phyloP scores from a whole-genome alignment of 1,140 invertebrate species.

The Sesamia nonagrioides region DNA sequence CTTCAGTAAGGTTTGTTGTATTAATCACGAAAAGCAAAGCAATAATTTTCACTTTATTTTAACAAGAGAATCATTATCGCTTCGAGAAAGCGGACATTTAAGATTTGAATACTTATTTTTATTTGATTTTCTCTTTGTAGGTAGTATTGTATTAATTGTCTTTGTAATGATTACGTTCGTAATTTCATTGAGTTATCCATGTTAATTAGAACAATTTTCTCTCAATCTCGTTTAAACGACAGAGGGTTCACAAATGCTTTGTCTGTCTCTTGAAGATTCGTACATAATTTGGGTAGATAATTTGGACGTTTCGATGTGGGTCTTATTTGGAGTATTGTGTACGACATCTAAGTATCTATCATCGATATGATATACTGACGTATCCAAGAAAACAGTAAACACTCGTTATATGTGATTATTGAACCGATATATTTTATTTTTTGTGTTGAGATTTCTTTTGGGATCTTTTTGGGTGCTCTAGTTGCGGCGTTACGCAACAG shows the following conservation, averaged over 20 bases:
- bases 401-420: conserved; percentile 58
- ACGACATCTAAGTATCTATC: conserved; percentile 24
- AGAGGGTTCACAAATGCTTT: conserved; percentile 41
- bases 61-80: conserved; percentile 29
- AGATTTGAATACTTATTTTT: conserved; percentile 31
- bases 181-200: conserved; percentile 41
- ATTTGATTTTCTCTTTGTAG: conserved; percentile 35
- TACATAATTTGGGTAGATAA: conserved; percentile 41
- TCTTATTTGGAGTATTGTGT: conserved; percentile 28
- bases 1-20: conserved; percentile 4
- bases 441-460: conserved; percentile 42
- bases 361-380: conserved; percentile 33
- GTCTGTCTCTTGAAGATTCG: conserved; percentile 28
- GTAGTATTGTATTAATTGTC: conserved; percentile 45
- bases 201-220: conserved; percentile 45
- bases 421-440: conserved; percentile 53
- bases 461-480: conserved; percentile 19
- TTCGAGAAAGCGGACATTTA: conserved; percentile 9
- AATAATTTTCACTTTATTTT: conserved; percentile 27
- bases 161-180: conserved; percentile 42
- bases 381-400: conserved; percentile 48
- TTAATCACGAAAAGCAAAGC: conserved; percentile 8
- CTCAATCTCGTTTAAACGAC: conserved; percentile 41
- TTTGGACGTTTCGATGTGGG: conserved; percentile 25
- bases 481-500: conserved; percentile 3